Evolutionary conservation across 2,113 vertebrate species (phyloP).

Genomic region (Phoxinus phoxinus): DNA sequence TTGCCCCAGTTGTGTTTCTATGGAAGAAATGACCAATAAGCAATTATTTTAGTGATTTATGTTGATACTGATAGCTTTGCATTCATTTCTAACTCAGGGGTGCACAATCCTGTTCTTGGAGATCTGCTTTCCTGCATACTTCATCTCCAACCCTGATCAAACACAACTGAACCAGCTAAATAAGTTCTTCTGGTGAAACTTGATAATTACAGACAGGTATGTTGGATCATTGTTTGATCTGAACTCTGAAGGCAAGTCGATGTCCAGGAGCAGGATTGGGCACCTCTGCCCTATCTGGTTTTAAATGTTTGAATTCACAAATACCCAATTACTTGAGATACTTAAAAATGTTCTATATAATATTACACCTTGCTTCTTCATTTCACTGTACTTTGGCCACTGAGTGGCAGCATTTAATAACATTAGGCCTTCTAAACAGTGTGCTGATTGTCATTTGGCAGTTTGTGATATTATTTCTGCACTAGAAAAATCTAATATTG

Average conservation of each 20-base stretch:
- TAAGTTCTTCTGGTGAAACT: too few species aligned
- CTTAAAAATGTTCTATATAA: not conserved
- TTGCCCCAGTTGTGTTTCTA: not conserved
- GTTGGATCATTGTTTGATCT: too few species aligned
- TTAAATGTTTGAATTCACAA: not conserved
- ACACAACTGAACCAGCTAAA: too few species aligned
- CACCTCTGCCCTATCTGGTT: not conserved
- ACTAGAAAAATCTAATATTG: too few species aligned
- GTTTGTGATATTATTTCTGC: not conserved
- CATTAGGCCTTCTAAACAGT: not conserved
- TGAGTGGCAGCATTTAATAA: constrained; percentile 27
- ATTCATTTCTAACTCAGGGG: not conserved
- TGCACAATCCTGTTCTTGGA: too few species aligned
- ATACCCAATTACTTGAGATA: not conserved
- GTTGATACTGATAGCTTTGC: not conserved
- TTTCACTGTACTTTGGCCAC: not conserved
- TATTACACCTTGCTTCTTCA: not conserved
- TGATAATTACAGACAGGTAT: too few species aligned
- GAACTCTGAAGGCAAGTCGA: too few species aligned
- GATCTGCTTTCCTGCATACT: too few species aligned
- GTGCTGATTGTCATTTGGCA: not conserved
- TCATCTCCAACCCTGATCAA: too few species aligned
- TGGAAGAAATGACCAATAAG: not conserved
- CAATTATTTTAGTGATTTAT: not conserved
- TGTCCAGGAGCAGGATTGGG: too few species aligned